Evolutionary conservation across 2,888 invertebrate genomes (phyloP).

Genomic region (Steinernema scapterisci): DNA sequence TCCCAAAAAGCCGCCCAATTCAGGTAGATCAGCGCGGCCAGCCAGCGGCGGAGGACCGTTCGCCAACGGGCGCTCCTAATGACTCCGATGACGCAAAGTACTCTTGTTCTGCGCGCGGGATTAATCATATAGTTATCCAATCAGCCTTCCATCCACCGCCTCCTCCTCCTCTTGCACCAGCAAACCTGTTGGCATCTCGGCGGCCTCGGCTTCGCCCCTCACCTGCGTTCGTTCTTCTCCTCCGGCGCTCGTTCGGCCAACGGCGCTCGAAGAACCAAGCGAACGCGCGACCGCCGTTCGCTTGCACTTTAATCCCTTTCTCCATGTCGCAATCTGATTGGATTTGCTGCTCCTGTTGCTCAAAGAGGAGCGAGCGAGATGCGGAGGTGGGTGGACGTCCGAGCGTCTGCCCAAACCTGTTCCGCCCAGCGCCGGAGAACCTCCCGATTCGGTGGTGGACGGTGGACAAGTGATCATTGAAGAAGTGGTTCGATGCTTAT

Average conservation of each 20-base stretch:
- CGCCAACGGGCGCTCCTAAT: neutral
- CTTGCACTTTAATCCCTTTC: slow-evolving; percentile 19
- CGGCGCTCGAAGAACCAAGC: too few relatives aligned
- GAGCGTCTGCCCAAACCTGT: slow-evolving; percentile 16
- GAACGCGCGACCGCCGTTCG: neutral
- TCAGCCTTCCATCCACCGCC: neutral
- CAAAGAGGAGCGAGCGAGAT: neutral
- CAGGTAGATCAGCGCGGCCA: neutral
- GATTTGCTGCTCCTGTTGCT: neutral
- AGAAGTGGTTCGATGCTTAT: neutral
- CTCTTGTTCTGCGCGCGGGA: neutral
- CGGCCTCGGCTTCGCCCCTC: too few relatives aligned
- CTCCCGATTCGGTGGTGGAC: neutral
- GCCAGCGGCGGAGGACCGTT: neutral
- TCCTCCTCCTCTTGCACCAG: neutral
- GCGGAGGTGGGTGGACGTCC: slow-evolving; percentile 10
- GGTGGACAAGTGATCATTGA: neutral
- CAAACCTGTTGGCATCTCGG: too few relatives aligned
- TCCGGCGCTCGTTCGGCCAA: neutral
- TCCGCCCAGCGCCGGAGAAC: slow-evolving; percentile 8
- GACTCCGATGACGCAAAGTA: slow-evolving; percentile 5
- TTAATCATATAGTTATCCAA: neutral
- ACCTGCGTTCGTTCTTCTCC: neutral
- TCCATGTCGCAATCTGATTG: slow-evolving; percentile 16
- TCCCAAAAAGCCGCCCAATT: slow-evolving; percentile 3